These are phyloP conservation scores for Pyrochroa serraticornis DNA, from an alignment of 2,888 invertebrate genomes.

Conservation along the genomic window DNA sequence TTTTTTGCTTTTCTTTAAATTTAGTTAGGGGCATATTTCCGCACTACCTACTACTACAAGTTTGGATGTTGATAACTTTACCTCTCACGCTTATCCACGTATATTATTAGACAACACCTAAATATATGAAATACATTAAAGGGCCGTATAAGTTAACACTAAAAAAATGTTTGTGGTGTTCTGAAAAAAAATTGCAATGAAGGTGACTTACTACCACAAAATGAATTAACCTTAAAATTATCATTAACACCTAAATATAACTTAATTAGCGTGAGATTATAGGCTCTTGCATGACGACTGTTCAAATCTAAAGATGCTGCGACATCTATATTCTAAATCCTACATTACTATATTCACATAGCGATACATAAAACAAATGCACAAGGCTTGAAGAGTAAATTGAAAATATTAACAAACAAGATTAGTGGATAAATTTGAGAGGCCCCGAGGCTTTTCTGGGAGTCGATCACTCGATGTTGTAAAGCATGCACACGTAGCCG, in stretches of 20 bases:
- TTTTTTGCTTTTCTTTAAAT: constrained; percentile 18
- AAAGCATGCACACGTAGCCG: constrained; percentile 57
- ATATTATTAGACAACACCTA: constrained; percentile 4
- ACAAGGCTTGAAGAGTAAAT: not conserved
- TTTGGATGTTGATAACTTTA: constrained; percentile 14
- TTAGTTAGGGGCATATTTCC: constrained; percentile 27
- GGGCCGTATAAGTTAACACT: not conserved
- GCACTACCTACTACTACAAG: constrained; percentile 26
- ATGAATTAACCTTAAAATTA: not conserved
- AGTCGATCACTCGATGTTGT: constrained; percentile 57
- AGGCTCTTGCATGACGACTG: not conserved
- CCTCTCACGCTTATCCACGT: constrained; percentile 24
- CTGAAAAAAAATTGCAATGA: constrained; percentile 1
- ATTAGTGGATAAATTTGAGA: constrained; percentile 20
- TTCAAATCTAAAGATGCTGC: constrained; percentile 2
- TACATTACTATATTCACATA: constrained; percentile 12
- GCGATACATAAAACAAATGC: not conserved
- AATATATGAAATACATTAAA: constrained; percentile 4
- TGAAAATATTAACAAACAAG: constrained; percentile 5
- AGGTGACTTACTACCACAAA: not conserved
- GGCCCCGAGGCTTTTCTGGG: constrained; percentile 43
- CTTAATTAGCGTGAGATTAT: not conserved
- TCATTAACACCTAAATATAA: not conserved
- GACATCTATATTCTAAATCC: constrained; percentile 4
- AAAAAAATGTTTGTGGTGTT: constrained; percentile 1